Evolutionary conservation across 1,140 invertebrate genomes (phyloP).

Genomic region (Pogonomyrmex barbatus): DNA sequence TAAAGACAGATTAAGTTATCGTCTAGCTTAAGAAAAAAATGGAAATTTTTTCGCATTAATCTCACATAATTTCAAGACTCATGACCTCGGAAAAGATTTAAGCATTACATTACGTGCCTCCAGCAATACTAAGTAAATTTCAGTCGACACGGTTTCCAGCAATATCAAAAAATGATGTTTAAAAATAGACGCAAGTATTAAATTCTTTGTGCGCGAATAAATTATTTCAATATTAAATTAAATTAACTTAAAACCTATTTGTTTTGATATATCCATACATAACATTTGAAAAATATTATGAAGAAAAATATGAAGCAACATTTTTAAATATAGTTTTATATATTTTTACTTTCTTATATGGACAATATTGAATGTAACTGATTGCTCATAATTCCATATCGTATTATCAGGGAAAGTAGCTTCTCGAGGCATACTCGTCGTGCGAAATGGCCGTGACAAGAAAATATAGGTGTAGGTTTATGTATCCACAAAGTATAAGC

Average conservation of each 20-base stretch:
- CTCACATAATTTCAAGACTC: not conserved
- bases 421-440: conserved; percentile 33
- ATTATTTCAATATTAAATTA: not conserved
- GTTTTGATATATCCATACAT: not conserved
- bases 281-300: not conserved
- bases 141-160: not conserved
- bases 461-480: conserved; percentile 68
- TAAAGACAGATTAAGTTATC: not conserved
- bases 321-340: too few relatives aligned
- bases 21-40: not conserved
- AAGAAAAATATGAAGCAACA: not conserved
- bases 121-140: conserved; percentile 8
- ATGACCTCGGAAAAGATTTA: conserved; percentile 15
- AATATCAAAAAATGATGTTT: not conserved
- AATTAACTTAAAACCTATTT: not conserved
- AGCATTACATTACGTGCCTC: not conserved
- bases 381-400: conserved; percentile 37
- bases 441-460: conserved; percentile 65
- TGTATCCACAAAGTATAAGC: conserved; percentile 59
- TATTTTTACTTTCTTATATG: not conserved
- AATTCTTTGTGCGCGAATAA: not conserved
- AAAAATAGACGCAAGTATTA: conserved; percentile 1
- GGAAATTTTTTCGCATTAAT: not conserved
- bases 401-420: conserved; percentile 24
- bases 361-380: not conserved